These are phyloP conservation scores for Plodia interpunctella DNA, from an alignment of 1,140 invertebrate genomes.

Conservation along the genomic window DNA sequence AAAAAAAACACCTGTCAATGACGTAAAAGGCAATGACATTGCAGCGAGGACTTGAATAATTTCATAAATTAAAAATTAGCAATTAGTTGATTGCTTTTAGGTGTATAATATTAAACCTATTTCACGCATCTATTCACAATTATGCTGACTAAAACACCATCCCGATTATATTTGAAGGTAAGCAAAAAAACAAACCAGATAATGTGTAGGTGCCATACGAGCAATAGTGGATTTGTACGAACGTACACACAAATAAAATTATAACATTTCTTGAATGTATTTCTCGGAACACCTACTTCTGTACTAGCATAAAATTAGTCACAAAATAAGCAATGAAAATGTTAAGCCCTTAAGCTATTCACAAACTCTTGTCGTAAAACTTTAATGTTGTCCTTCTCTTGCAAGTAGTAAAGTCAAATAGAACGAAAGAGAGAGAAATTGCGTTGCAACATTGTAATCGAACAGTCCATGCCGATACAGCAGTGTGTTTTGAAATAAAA, in stretches of 20 bases:
- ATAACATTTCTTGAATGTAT: conserved; percentile 17
- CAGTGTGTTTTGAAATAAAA: conserved; percentile 15
- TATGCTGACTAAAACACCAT: no score
- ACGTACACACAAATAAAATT: not conserved
- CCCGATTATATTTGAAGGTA: no score
- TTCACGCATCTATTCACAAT: no score
- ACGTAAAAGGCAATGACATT: no score
- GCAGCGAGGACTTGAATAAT: no score
- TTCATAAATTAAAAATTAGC: no score
- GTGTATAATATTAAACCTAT: no score
- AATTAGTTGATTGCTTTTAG: no score
- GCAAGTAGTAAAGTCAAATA: conserved; percentile 14
- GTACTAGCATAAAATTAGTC: conserved; percentile 67
- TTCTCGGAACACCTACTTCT: conserved; percentile 52
- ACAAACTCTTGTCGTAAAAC: conserved; percentile 54
- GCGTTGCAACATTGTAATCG: conserved; percentile 47
- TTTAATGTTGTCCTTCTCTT: conserved; percentile 35
- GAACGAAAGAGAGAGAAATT: conserved; percentile 33
- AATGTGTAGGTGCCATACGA: no score
- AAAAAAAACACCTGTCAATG: no score
- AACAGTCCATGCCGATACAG: conserved; percentile 44
- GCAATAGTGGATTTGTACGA: not conserved
- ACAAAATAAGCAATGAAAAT: conserved; percentile 69
- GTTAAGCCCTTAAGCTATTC: conserved; percentile 54
- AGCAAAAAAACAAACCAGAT: no score